Evolutionary conservation across 2,113 vertebrate species (phyloP).

Genomic region (Sceloporus tristichus): DNA sequence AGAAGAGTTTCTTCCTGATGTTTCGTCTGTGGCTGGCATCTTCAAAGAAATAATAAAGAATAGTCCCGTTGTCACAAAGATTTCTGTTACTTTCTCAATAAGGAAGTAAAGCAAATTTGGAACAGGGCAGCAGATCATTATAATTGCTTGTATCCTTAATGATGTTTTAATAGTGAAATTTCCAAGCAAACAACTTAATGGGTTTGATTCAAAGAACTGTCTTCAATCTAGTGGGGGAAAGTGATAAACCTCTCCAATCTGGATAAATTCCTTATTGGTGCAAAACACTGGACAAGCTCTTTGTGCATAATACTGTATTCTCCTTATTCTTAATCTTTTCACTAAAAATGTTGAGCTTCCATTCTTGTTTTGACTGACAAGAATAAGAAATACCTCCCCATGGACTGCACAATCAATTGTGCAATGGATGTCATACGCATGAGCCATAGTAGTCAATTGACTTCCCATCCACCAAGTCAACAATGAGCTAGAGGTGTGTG

Average conservation of each 20-base stretch:
- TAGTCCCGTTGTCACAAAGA: not conserved
- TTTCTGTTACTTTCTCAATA: constrained; percentile 45
- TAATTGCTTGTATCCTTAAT: constrained; percentile 59
- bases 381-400: too few species aligned
- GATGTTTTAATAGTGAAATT: constrained; percentile 52
- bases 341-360: not conserved
- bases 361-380: too few species aligned
- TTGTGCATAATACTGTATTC: not conserved
- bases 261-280: not conserved
- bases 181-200: constrained; percentile 50
- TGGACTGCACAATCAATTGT: not conserved
- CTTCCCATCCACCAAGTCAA: too few species aligned
- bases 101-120: constrained; percentile 41
- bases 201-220: not conserved
- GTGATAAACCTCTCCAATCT: not conserved
- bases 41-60: too few species aligned
- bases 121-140: constrained; percentile 48
- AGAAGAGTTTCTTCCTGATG: too few species aligned
- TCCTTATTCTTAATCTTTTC: not conserved
- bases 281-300: not conserved
- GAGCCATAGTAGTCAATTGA: too few species aligned
- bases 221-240: not conserved
- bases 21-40: too few species aligned
- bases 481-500: too few species aligned
- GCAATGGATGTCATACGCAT: not conserved